A percentile compares a stretch with the other conserved stretches of the same genome.
These are phyloP conservation scores for Vespertilio murinus DNA, from an alignment of 2,797 vertebrate species.

Conservation along the genomic window DNA sequence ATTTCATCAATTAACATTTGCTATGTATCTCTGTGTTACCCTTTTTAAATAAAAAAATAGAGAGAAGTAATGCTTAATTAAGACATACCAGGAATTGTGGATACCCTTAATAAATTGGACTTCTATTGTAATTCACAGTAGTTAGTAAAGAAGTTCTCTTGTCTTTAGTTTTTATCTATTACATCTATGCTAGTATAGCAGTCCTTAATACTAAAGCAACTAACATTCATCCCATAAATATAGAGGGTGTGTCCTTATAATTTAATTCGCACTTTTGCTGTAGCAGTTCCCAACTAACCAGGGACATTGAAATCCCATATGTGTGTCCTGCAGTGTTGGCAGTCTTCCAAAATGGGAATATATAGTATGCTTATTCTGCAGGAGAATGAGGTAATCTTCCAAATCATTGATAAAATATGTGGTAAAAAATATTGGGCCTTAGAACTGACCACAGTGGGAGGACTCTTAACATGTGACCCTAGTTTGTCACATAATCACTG, in stretches of 20 bases:
- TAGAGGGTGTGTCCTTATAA: background rate
- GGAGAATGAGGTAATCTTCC: background rate
- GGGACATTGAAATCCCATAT: conserved; percentile 21
- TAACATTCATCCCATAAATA: background rate
- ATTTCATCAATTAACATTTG: background rate
- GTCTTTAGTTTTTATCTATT: background rate
- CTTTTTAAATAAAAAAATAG: background rate
- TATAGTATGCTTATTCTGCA: conserved; percentile 23
- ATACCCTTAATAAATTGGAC: background rate
- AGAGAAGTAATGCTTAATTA: background rate
- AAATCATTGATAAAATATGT: conserved; percentile 41
- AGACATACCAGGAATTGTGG: background rate
- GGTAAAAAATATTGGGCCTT: conserved; percentile 3
- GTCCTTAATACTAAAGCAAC: background rate
- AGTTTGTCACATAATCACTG: background rate
- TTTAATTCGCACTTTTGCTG: conserved; percentile 20
- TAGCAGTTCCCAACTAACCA: conserved; percentile 25
- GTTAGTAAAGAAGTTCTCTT: background rate
- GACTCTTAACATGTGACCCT: background rate
- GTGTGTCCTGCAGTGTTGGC: conserved; percentile 15
- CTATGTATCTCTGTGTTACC: background rate
- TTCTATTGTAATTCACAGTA: background rate
- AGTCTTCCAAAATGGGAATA: conserved; percentile 37
- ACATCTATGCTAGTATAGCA: background rate
- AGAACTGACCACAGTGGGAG: background rate